A percentile compares a stretch with the other conserved stretches of the same genome.
Evolutionary conservation across 2,113 vertebrate genomes (phyloP).

Genomic region (Nymphicus hollandicus): DNA sequence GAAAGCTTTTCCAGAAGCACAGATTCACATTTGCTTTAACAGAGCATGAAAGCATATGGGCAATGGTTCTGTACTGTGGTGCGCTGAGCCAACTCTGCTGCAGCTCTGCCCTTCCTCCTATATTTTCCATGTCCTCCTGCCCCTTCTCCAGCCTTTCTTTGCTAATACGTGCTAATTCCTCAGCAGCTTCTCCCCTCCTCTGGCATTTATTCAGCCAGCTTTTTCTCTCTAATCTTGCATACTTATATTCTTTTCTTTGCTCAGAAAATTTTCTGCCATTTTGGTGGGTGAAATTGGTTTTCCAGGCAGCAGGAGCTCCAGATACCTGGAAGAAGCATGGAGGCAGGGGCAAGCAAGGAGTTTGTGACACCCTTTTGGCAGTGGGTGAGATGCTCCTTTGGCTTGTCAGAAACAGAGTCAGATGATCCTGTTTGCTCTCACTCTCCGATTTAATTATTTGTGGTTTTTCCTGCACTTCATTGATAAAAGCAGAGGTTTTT

Average conservation of each 20-base stretch:
- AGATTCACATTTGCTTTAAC: not conserved
- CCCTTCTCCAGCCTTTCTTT: not conserved
- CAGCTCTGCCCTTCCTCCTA: not conserved
- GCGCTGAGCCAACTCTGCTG: not conserved
- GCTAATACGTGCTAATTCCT: not conserved
- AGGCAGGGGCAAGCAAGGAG: not conserved
- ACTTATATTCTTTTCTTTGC: not conserved
- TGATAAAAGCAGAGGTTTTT: not conserved
- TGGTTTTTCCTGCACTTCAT: not conserved
- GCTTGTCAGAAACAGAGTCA: not conserved
- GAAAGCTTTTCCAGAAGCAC: not conserved
- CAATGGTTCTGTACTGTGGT: not conserved
- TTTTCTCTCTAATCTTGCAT: not conserved
- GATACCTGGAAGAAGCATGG: not conserved
- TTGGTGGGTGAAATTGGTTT: not conserved
- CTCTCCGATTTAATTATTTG: not conserved
- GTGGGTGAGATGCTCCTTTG: not conserved
- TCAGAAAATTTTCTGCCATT: not conserved
- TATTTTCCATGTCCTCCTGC: not conserved
- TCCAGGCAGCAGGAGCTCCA: not conserved
- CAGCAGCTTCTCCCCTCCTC: not conserved
- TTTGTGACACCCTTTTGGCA: not conserved
- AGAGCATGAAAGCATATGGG: not conserved
- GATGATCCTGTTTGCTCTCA: not conserved
- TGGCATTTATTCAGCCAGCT: not conserved